Evolutionary conservation across 35 echinoderm and acorn worm genomes (phyloP).

Genomic region (Holothuria glaberrima): DNA sequence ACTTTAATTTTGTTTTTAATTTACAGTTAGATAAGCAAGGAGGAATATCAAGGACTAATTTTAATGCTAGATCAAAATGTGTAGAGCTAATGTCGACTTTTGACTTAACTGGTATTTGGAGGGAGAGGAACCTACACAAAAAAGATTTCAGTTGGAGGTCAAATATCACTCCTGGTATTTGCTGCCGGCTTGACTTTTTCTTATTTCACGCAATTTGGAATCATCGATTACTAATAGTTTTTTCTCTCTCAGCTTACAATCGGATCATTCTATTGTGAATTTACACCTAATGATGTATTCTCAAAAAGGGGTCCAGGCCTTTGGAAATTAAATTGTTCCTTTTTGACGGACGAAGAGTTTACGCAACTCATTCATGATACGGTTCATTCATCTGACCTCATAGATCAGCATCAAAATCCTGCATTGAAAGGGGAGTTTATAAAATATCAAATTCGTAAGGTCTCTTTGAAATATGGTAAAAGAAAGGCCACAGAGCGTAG

Average conservation of each 20-base stretch:
- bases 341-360: background rate
- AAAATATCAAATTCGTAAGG: background rate
- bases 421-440: background rate
- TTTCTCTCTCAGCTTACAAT: background rate
- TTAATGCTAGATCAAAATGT: too few species aligned
- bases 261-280: slow-evolving; percentile 9
- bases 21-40: too few species aligned
- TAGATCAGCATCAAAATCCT: background rate
- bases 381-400: background rate
- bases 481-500: background rate
- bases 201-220: too few species aligned
- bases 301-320: background rate
- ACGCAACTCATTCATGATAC: background rate
- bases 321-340: slow-evolving; percentile 12
- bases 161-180: too few species aligned
- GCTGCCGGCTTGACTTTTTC: too few species aligned
- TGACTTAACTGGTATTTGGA: too few species aligned
- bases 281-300: background rate
- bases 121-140: too few species aligned
- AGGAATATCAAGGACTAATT: too few species aligned
- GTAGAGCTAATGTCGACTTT: too few species aligned
- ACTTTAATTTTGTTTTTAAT: too few species aligned
- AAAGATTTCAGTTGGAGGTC: too few species aligned
- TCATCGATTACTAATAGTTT: background rate
- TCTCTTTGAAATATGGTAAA: background rate